Conservation (phyloP, 2,113 vertebrate genomes). For the Bubo scandiacus region DNA sequence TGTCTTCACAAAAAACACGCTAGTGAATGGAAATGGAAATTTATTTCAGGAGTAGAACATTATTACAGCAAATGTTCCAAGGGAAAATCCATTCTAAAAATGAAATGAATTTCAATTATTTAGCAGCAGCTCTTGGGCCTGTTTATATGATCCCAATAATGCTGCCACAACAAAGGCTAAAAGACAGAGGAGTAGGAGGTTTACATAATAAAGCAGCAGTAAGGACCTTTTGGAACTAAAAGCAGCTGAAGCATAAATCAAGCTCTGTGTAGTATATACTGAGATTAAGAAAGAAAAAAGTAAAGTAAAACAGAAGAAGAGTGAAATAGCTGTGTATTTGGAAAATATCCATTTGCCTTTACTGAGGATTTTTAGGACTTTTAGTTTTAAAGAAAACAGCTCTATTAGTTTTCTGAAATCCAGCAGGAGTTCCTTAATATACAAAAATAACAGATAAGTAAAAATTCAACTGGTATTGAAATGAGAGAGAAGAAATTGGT, state of each 20-base stretch:
- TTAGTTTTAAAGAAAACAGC: neutral
- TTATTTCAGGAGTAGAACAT: neutral
- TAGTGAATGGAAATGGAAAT: conserved; percentile 1
- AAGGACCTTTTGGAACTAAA: neutral
- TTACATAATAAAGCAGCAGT: conserved; percentile 8
- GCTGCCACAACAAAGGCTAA: conserved; percentile 1
- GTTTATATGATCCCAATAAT: neutral
- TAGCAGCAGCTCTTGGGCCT: neutral
- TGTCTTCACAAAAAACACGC: neutral
- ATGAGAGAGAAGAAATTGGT: neutral
- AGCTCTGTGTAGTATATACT: neutral
- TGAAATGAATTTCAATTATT: conserved; percentile 39
- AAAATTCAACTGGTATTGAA: neutral
- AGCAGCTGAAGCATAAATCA: neutral
- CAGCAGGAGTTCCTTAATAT: neutral
- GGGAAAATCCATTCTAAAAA: conserved; percentile 20
- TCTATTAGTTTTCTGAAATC: neutral
- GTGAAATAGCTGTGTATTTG: neutral
- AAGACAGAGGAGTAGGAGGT: neutral
- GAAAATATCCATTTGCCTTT: neutral
- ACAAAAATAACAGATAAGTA: neutral
- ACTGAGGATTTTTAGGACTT: neutral
- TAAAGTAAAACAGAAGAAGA: neutral
- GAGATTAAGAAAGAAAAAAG: neutral
- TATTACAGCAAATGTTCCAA: neutral